Percentiles rank a stretch among this genome's conserved stretches.
phyloP scores from a whole-genome alignment of 2,888 invertebrate species.

The Drosophila hamatofila region DNA sequence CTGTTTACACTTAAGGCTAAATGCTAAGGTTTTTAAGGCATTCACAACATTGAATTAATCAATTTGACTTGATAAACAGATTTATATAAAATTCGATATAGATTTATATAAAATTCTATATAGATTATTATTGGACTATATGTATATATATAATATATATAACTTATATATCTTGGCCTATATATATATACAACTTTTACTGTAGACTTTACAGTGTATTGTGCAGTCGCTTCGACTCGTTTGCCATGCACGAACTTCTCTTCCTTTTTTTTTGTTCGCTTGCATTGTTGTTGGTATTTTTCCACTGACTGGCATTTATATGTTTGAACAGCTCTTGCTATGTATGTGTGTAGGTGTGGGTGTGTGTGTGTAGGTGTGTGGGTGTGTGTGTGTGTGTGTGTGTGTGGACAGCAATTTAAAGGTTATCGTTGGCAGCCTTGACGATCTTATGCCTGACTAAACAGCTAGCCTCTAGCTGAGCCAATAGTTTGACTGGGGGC shows the following conservation, averaged over 20 bases:
- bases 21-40: no score
- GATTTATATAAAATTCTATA: no score
- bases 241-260: neutral
- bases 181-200: neutral
- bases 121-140: no score
- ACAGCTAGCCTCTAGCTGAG: slow-evolving; percentile 31
- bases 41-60: no score
- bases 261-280: neutral
- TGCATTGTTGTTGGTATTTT: slow-evolving; percentile 31
- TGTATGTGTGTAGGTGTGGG: slow-evolving; percentile 1
- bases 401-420: slow-evolving; percentile 64
- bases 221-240: neutral
- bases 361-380: slow-evolving; percentile 4
- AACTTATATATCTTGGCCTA: neutral
- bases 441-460: slow-evolving; percentile 72
- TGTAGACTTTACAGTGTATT: neutral
- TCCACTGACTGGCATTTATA: slow-evolving; percentile 37
- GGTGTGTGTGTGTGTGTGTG: neutral
- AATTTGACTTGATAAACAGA: no score
- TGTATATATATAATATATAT: neutral
- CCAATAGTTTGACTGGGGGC: slow-evolving; percentile 33
- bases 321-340: slow-evolving; percentile 47
- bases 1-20: no score
- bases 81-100: no score
- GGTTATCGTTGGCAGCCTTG: slow-evolving; percentile 72